These are phyloP conservation scores for Eupithecia insigniata DNA, from an alignment of 2,888 invertebrate species.

Conservation along the genomic window DNA sequence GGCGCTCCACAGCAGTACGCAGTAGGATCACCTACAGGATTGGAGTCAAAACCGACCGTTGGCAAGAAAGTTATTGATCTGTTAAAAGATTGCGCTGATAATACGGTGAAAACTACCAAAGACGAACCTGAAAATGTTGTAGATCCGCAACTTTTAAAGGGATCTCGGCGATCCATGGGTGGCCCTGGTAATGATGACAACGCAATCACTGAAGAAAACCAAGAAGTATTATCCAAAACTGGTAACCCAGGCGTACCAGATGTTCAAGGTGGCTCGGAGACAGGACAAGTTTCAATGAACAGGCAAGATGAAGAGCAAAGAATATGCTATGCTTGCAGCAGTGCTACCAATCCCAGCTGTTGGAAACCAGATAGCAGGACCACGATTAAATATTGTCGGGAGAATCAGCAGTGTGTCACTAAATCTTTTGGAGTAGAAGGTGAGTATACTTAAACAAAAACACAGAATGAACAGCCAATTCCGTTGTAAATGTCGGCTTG, in stretches of 20 bases:
- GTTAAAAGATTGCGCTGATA: constrained; percentile 37
- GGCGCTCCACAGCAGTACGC: background rate
- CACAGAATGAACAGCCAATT: background rate
- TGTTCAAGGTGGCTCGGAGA: background rate
- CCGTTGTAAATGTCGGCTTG: too few species aligned
- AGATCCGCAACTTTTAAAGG: constrained; percentile 6
- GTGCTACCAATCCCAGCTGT: constrained; percentile 63
- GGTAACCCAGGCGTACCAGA: background rate
- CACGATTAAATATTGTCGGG: constrained; percentile 69
- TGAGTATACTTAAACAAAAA: constrained; percentile 41
- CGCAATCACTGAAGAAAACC: constrained; percentile 4
- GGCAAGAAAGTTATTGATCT: constrained; percentile 19
- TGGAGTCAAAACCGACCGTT: background rate
- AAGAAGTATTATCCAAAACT: background rate
- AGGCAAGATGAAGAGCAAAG: constrained; percentile 34
- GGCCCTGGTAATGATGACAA: constrained; percentile 6
- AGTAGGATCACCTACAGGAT: background rate
- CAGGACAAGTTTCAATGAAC: constrained; percentile 17
- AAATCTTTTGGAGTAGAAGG: constrained; percentile 60
- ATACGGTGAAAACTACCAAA: constrained; percentile 14
- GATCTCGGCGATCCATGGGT: constrained; percentile 27
- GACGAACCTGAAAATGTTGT: constrained; percentile 1
- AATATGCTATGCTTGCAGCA: constrained; percentile 72
- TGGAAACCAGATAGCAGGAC: constrained; percentile 63
- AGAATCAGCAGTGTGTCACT: constrained; percentile 63